Evolutionary conservation across 2,113 vertebrate species (phyloP), one percentile per base, ranked within the genome.

Genomic region (Vireo altiloquus): DNA sequence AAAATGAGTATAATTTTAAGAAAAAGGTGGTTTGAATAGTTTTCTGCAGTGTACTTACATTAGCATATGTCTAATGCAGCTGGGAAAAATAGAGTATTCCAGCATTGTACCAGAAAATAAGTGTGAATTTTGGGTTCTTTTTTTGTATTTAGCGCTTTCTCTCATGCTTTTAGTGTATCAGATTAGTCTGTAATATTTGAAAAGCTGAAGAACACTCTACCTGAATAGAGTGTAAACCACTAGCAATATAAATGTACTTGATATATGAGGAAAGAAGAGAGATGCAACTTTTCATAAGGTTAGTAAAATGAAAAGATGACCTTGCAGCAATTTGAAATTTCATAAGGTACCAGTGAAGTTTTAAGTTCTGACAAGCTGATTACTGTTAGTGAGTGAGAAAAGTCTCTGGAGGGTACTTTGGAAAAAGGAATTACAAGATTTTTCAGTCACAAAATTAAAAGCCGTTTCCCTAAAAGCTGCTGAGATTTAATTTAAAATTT

Each of bases 401-500:
- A 84, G 6, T 23, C 57, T 84, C 57, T 56, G 47, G 37, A 91
- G 44, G 7, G 9, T 89, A 72, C 70, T 66, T 75, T 56, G 49
- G 37, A 64, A 91, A 89, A 80, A 76, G 18, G n/a, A 89, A 85
- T 89, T 35, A 47, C 14, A 84, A 42, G 24, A 66, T 33, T 89
- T 92, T 78, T 31, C 20, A 52, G 56, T 42, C 28, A 66, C 13
- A 56, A 87, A 79, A 82, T 91, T 91, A 79, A 89, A 95, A 92
- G 19, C 14, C 0, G 0, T 54, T 92, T 83, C 50, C 65, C 25
- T 85, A 49, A 75, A 94, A 72, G 37, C 72, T 42, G 15, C 70
- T 60, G 90, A 82, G 27, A 61, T 94, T 84, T 84, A 78, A 87
- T 96, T 70, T 82, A 84, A 64, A 68, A 76, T 91, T 75, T 49